Base-by-base conservation (phyloP, 2,113 vertebrate species). In the Natator depressus region DNA sequence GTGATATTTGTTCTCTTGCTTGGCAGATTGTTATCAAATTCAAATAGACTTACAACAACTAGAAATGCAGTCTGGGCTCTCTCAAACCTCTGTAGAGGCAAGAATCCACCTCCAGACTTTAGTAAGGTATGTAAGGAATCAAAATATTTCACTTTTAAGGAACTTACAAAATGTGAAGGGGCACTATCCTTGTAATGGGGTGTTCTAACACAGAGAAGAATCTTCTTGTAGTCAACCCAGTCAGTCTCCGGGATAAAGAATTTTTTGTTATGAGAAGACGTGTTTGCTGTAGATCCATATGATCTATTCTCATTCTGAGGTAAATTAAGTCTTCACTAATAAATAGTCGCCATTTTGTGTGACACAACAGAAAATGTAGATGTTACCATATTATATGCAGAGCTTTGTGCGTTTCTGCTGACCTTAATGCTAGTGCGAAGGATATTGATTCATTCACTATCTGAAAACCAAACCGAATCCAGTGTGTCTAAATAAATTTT, bases 11-110 rank as follows among this genome's bases (percentile, higher is more conserved):
- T 85, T 7, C 89, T 94, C 19, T 92, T 38, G 96, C 75, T 97
- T 97, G 72, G 24, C 96, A 99, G 99, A 93, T 98, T 99, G 29
- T 98, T 99, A 89, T 98, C 98, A 75, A 99, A 99, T 96, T 99
- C 99, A 8, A 99, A 98, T 95, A 99, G 99, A 92, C 99, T 99
- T 94, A 99, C 99, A 90, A 99, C 99, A 94, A 99, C 98, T 81
- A 98, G 99, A 96, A 99, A 99, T 94, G 99, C 99, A 51, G 99
- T 99, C 8, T 99, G 99, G 99, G 99, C 99, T 2, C 98, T 99
- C 75, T 99, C 99, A 62, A 99, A 99, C 97, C 98, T 99, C 86
- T 99, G 99, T 97, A 98, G 99, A 97, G 99, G 99, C 84, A 99
- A 99, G 97, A 99, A 99, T 93, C 99, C 99, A 79, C 99, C 99